These are phyloP conservation scores for Neomonachus schauinslandi DNA, from an alignment of 2,113 vertebrate genomes.

Conservation along the genomic window DNA sequence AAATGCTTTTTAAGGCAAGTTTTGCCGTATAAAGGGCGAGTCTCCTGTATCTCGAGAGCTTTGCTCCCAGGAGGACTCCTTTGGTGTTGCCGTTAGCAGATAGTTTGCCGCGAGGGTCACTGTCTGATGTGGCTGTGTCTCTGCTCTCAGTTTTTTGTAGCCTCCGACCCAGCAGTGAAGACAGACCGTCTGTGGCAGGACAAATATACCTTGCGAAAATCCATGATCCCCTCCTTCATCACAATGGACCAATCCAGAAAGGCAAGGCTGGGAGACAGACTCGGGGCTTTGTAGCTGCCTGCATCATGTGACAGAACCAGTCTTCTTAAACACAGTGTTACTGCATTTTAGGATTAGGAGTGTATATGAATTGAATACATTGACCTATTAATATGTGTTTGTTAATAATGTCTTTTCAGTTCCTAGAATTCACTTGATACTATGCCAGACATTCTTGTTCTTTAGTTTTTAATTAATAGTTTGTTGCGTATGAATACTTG, in stretches of 20 bases:
- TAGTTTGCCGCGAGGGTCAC: neutral
- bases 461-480: neutral
- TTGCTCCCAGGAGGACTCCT: neutral
- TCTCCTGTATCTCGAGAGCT: neutral
- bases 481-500: neutral
- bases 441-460: neutral
- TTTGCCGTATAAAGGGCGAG: neutral
- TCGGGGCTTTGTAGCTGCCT: neutral
- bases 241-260: conserved; percentile 98
- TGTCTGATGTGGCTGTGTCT: neutral
- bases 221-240: conserved; percentile 98
- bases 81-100: neutral
- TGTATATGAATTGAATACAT: rapidly evolving
- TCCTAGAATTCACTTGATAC: neutral
- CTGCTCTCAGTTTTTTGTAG: conserved; percentile 94
- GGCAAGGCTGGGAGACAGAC: conserved; percentile 84
- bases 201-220: conserved; percentile 97
- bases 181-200: conserved; percentile 98
- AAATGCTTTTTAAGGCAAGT: neutral
- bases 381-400: rapidly evolving
- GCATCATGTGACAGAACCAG: neutral
- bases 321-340: neutral
- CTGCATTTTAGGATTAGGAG: neutral
- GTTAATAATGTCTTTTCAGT: neutral
- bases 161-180: conserved; percentile 98